Evolutionary conservation across 2,888 invertebrate genomes (phyloP).

Genomic region (Diploptera punctata): DNA sequence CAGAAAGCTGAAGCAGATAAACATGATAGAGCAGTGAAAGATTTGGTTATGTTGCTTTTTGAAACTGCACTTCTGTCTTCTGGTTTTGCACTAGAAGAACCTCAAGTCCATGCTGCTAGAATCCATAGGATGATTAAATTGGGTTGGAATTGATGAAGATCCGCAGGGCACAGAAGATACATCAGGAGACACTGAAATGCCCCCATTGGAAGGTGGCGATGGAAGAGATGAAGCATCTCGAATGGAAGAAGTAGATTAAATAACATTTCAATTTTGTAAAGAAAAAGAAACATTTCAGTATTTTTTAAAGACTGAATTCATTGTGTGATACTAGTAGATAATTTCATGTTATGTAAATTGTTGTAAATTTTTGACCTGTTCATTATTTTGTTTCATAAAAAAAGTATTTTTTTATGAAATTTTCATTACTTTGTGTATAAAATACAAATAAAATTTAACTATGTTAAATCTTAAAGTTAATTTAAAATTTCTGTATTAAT

Average conservation of each 20-base stretch:
- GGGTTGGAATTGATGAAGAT: slow-evolving; percentile 96
- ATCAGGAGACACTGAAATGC: slow-evolving; percentile 73
- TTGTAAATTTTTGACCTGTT: no score
- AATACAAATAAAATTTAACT: no score
- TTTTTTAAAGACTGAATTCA: no score
- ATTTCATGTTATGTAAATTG: no score
- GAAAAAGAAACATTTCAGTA: no score
- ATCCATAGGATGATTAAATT: slow-evolving; percentile 99
- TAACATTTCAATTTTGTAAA: no score
- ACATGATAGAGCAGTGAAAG: slow-evolving; percentile 98
- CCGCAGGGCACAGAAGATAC: slow-evolving; percentile 74
- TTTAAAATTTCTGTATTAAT: no score
- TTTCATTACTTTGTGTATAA: no score
- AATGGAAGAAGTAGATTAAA: slow-evolving; percentile 99
- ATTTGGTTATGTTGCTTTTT: slow-evolving; percentile 92
- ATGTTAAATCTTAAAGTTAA: no score
- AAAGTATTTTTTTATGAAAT: no score
- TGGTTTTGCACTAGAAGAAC: slow-evolving; percentile 96
- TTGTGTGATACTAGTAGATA: no score
- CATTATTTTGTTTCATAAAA: no score
- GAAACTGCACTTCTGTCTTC: slow-evolving; percentile 96
- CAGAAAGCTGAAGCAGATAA: slow-evolving; percentile 95
- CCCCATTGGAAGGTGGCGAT: slow-evolving; percentile 83
- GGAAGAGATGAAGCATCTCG: slow-evolving; percentile 85
- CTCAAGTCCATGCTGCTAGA: slow-evolving; percentile 90